Conservation (phyloP, 2,113 vertebrate species). For the Hystrix brachyura region DNA sequence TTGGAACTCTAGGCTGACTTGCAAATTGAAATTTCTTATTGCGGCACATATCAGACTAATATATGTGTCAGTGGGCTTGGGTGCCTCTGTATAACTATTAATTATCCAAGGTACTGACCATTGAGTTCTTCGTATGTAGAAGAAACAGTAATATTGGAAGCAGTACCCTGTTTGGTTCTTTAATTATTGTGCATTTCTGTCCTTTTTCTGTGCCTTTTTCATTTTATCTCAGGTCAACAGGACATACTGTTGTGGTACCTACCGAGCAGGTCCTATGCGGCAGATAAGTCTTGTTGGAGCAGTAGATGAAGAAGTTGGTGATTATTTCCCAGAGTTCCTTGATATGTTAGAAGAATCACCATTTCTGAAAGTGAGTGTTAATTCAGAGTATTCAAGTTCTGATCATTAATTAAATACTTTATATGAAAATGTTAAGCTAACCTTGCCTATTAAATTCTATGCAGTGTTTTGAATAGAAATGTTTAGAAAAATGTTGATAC, state of each 20-base stretch:
- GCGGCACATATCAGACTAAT: neutral
- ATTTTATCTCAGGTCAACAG: slow-evolving; percentile 92
- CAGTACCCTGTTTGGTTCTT: neutral
- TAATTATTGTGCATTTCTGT: slow-evolving; percentile 13
- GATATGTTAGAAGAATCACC: slow-evolving; percentile 99
- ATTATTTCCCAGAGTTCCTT: slow-evolving; percentile 98
- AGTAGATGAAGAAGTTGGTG: slow-evolving; percentile 98
- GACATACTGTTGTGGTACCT: slow-evolving; percentile 98
- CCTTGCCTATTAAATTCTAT: slow-evolving; percentile 55
- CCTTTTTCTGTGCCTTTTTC: neutral
- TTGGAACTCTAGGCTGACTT: slow-evolving; percentile 29
- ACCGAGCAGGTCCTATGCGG: slow-evolving; percentile 97
- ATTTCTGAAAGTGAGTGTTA: slow-evolving; percentile 95
- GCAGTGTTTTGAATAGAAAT: slow-evolving; percentile 11
- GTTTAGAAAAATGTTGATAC: slow-evolving; percentile 50
- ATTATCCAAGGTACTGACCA: slow-evolving; percentile 37
- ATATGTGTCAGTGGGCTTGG: slow-evolving; percentile 24
- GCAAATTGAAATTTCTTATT: slow-evolving; percentile 44
- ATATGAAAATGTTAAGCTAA: slow-evolving; percentile 56
- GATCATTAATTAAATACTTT: slow-evolving; percentile 26
- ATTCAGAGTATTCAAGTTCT: slow-evolving; percentile 66
- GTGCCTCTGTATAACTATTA: slow-evolving; percentile 41
- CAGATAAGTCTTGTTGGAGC: slow-evolving; percentile 99
- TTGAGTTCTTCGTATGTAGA: slow-evolving; percentile 67
- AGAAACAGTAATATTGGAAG: slow-evolving; percentile 67